phyloP scores from a whole-genome alignment of 1,140 invertebrate species.

The Delia radicum region DNA sequence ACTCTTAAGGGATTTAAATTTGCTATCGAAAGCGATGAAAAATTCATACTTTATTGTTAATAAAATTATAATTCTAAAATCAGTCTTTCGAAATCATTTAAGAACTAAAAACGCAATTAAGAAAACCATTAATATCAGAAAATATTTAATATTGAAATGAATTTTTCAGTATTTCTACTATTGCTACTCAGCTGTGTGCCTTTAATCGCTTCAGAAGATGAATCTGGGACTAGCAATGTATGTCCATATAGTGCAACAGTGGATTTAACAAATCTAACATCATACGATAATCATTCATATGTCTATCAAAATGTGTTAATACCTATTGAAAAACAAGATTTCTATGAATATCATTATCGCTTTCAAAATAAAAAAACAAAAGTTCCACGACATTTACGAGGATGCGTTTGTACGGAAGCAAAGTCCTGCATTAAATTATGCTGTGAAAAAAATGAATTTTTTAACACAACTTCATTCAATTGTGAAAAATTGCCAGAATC shows the following conservation, averaged over 20 bases:
- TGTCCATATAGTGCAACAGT: constrained; percentile 43
- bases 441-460: constrained; percentile 26
- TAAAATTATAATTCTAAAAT: background rate
- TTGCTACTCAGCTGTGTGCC: no score
- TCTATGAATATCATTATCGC: constrained; percentile 33
- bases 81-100: background rate
- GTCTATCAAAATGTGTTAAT: constrained; percentile 35
- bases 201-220: background rate
- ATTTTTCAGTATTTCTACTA: background rate
- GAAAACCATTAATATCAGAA: background rate
- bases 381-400: constrained; percentile 34
- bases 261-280: constrained; percentile 25
- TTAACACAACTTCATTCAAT: background rate
- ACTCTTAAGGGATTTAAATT: no score
- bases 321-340: constrained; percentile 31
- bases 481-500: constrained; percentile 25
- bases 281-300: constrained; percentile 38
- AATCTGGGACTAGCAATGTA: background rate
- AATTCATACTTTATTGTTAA: background rate
- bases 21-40: no score
- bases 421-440: constrained; percentile 39
- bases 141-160: background rate
- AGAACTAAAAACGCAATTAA: background rate
- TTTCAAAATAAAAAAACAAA: background rate
- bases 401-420: constrained; percentile 37